phyloP scores from a whole-genome alignment of 1,140 invertebrate species.

The Andricus grossulariae region DNA sequence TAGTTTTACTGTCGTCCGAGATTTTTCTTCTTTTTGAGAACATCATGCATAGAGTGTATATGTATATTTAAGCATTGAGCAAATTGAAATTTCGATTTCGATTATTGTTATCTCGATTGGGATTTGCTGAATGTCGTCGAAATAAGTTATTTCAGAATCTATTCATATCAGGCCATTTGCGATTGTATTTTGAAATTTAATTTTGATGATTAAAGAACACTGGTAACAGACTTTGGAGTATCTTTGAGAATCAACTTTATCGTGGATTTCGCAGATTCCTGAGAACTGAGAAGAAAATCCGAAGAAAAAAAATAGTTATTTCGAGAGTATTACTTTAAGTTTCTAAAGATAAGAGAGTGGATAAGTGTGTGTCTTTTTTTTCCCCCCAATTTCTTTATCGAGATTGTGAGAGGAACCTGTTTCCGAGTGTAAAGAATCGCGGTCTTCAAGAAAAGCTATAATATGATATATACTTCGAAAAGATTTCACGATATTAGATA shows the following conservation, averaged over 20 bases:
- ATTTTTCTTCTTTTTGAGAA: background rate
- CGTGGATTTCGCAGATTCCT: background rate
- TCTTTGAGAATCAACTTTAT: background rate
- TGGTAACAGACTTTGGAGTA: background rate
- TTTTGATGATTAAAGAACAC: conserved; percentile 17
- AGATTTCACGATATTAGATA: conserved; percentile 50
- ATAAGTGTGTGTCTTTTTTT: conserved; percentile 9
- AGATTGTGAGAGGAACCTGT: conserved; percentile 13
- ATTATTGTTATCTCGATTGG: background rate
- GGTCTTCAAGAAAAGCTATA: conserved; percentile 18
- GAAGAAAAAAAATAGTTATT: background rate
- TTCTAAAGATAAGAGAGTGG: conserved; percentile 46
- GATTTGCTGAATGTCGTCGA: conserved; percentile 24
- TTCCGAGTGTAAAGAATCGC: conserved; percentile 21
- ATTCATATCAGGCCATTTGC: conserved; percentile 29
- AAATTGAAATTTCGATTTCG: conserved; percentile 5
- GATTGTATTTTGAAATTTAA: background rate
- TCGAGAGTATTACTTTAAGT: conserved; percentile 47
- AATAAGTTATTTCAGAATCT: conserved; percentile 27
- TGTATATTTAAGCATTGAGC: conserved; percentile 24
- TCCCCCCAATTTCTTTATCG: background rate
- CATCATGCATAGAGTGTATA: conserved; percentile 20
- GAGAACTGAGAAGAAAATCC: no score
- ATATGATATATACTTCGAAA: conserved; percentile 27
- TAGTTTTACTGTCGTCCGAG: conserved; percentile 18